Evolutionary conservation across 2,113 vertebrate species (phyloP).

Genomic region (Catharus fuscescens): DNA sequence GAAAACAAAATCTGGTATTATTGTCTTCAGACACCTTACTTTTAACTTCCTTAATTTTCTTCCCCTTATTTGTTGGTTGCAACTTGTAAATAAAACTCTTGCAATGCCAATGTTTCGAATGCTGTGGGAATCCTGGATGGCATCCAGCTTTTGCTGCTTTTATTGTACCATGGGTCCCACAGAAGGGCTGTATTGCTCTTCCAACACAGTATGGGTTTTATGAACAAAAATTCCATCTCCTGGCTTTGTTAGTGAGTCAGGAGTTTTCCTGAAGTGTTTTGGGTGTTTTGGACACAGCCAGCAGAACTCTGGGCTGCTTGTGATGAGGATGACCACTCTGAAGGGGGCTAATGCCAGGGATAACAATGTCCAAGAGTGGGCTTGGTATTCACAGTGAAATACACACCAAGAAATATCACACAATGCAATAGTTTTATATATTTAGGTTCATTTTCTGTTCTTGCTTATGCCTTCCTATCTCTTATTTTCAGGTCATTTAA

Average conservation of each 20-base stretch:
- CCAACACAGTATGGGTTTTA: neutral
- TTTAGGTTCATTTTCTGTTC: conserved; percentile 57
- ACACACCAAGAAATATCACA: conserved; percentile 13
- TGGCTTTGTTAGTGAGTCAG: neutral
- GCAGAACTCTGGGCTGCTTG: neutral
- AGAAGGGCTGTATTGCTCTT: neutral
- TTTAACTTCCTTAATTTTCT: neutral
- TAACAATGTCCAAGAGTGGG: neutral
- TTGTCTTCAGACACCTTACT: neutral
- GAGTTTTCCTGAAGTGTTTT: neutral
- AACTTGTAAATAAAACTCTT: neutral
- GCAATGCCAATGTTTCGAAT: neutral
- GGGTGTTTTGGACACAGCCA: neutral
- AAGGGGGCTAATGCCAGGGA: neutral
- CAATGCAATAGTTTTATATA: conserved; percentile 24
- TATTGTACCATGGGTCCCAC: neutral
- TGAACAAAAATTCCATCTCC: neutral
- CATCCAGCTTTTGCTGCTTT: conserved; percentile 14
- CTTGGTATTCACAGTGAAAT: conserved; percentile 30
- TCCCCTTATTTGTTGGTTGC: neutral
- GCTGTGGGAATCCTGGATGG: neutral
- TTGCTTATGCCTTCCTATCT: conserved; percentile 56
- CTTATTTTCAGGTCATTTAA: conserved; percentile 72
- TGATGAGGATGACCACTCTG: neutral
- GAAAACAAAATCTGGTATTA: neutral